Percentiles rank a stretch among this genome's conserved stretches.
phyloP scores from a whole-genome alignment of 2,113 vertebrate genomes.

The Carlito syrichta region DNA sequence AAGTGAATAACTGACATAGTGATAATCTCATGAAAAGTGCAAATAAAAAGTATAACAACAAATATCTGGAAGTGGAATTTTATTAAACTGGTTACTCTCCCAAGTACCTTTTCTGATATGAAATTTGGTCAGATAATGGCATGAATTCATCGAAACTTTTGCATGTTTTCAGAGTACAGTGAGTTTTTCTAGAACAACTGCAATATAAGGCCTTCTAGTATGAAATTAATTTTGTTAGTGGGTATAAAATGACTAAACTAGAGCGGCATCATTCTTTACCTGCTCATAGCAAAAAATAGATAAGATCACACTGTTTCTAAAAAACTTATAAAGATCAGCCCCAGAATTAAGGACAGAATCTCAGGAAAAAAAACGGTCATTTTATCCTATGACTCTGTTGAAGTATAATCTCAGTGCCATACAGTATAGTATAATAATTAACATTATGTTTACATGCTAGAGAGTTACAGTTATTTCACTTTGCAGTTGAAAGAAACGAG shows the following conservation, averaged over 20 bases:
- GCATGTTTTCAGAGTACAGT: neutral
- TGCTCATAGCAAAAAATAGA: neutral
- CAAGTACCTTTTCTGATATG: neutral
- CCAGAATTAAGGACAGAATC: conserved; percentile 11
- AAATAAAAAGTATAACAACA: neutral
- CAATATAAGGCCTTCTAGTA: neutral
- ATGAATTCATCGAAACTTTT: conserved; percentile 14
- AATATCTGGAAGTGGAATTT: conserved; percentile 23
- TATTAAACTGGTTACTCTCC: conserved; percentile 8
- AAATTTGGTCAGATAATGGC: conserved; percentile 45
- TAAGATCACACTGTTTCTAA: neutral
- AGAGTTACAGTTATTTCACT: neutral
- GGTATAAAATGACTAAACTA: neutral
- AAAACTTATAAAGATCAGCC: neutral
- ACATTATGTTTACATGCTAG: neutral
- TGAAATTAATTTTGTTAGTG: conserved; percentile 18
- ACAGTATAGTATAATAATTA: neutral
- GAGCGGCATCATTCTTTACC: neutral
- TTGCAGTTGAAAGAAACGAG: neutral
- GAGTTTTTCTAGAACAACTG: conserved; percentile 34
- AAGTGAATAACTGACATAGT: neutral
- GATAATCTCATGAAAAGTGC: neutral
- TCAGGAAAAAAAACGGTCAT: conserved; percentile 38
- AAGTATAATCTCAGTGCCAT: neutral
- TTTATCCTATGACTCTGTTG: neutral